Conservation (phyloP, 2,113 vertebrate species). For the Myotis brandtii region DNA sequence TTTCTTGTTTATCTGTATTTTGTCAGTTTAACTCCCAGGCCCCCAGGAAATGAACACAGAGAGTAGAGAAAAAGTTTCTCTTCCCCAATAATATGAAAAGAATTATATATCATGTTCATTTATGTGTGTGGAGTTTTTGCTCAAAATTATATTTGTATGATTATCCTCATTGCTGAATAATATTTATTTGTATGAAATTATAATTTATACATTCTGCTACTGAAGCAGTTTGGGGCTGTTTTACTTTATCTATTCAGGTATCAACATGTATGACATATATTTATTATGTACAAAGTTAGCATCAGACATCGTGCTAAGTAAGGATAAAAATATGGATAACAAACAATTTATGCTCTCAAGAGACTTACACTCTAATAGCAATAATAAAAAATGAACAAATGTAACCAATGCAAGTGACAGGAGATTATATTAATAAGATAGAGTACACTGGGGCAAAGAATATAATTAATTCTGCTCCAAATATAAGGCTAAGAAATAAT, state of each 20-base stretch:
- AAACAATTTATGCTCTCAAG: not conserved
- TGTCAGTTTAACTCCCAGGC: not conserved
- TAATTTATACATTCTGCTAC: not conserved
- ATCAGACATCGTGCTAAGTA: not conserved
- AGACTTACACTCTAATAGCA: not conserved
- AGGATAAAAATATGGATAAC: not conserved
- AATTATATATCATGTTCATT: not conserved
- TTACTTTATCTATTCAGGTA: not conserved
- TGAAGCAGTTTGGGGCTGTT: not conserved
- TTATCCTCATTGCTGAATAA: not conserved
- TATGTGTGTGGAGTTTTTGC: not conserved
- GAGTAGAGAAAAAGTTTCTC: not conserved
- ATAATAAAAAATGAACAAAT: not conserved
- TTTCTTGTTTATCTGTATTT: not conserved
- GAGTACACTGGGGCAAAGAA: not conserved
- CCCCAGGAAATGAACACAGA: not conserved
- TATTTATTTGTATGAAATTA: not conserved
- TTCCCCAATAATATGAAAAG: not conserved
- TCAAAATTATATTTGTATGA: not conserved
- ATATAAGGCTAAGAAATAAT: not conserved
- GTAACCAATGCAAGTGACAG: not conserved
- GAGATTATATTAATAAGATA: not conserved
- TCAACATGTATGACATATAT: not conserved
- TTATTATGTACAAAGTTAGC: not conserved
- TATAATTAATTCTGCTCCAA: not conserved